Conservation (phyloP, 92 coral and sea anemone genomes). For the Zoanthus sociatus region DNA sequence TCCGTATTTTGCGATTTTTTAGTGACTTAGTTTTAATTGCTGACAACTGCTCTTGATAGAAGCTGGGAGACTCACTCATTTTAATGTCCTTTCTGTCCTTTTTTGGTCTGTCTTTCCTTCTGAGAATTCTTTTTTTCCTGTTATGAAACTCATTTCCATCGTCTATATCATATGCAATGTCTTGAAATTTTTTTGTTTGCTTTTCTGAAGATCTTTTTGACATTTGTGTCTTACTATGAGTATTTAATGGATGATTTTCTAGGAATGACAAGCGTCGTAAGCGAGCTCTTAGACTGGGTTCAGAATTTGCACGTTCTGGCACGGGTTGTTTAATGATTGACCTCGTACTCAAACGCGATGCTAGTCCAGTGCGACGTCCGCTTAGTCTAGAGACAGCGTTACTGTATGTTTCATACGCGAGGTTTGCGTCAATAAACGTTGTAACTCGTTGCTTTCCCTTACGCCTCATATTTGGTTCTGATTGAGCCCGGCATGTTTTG, state of each 20-base stretch:
- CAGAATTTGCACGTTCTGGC: slow-evolving; percentile 14
- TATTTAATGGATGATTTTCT: slow-evolving; percentile 39
- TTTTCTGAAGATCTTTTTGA: slow-evolving; percentile 16
- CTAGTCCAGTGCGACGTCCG: slow-evolving; percentile 3
- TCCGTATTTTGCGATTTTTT: background rate
- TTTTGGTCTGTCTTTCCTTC: slow-evolving; percentile 18
- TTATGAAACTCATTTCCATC: background rate
- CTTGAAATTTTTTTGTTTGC: background rate
- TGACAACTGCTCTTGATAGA: background rate
- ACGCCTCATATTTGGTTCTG: slow-evolving; percentile 38
- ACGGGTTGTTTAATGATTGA: slow-evolving; percentile 36
- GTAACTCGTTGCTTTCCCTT: slow-evolving; percentile 14
- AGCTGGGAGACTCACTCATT: background rate
- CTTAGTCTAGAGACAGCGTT: slow-evolving; percentile 24
- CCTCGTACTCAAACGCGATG: slow-evolving; percentile 34
- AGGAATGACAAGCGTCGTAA: slow-evolving; percentile 20
- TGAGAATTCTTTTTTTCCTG: slow-evolving; percentile 22
- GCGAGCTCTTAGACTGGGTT: slow-evolving; percentile 29
- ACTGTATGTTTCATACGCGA: slow-evolving; percentile 11
- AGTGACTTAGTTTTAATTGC: background rate
- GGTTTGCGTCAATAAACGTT: slow-evolving; percentile 24
- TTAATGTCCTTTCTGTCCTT: background rate
- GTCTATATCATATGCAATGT: background rate
- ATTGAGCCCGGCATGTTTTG: slow-evolving; percentile 15
- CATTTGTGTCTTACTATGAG: background rate